A percentile compares a stretch with the other conserved stretches of the same genome.
phyloP scores from a whole-genome alignment of 2,888 invertebrate species.

The Chymomyza caudatula region DNA sequence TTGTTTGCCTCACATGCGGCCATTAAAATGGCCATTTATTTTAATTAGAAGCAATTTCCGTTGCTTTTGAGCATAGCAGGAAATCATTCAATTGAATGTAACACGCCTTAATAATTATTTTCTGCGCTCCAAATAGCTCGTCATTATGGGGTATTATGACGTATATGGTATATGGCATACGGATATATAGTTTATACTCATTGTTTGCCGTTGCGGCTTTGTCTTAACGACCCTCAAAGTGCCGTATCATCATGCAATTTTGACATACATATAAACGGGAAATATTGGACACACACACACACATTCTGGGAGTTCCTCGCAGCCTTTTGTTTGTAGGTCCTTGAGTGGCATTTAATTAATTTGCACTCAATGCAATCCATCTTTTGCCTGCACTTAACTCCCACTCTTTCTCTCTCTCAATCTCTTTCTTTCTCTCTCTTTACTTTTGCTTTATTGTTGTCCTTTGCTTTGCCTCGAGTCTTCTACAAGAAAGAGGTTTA shows the following conservation, averaged over 20 bases:
- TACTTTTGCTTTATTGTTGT: not conserved
- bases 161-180: not conserved
- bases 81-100: constrained; percentile 48
- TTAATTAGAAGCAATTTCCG: constrained; percentile 66
- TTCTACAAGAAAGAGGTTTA: not conserved
- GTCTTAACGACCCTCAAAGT: constrained; percentile 38
- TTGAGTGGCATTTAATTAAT: constrained; percentile 71
- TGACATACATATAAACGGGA: constrained; percentile 22
- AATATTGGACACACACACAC: not conserved
- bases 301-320: constrained; percentile 3
- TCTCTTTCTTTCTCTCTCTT: not conserved
- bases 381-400: not conserved
- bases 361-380: constrained; percentile 43
- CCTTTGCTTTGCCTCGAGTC: not conserved
- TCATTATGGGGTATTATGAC: constrained; percentile 6
- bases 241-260: constrained; percentile 38
- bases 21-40: constrained; percentile 51
- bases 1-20: constrained; percentile 9
- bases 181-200: not conserved
- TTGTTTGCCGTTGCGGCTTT: constrained; percentile 11
- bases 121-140: constrained; percentile 24
- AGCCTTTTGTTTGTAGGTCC: constrained; percentile 5
- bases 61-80: constrained; percentile 34
- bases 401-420: no score
- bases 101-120: constrained; percentile 37